Base-by-base conservation (phyloP, 2,797 vertebrate genomes). In the Premnoplex brunnescens region DNA sequence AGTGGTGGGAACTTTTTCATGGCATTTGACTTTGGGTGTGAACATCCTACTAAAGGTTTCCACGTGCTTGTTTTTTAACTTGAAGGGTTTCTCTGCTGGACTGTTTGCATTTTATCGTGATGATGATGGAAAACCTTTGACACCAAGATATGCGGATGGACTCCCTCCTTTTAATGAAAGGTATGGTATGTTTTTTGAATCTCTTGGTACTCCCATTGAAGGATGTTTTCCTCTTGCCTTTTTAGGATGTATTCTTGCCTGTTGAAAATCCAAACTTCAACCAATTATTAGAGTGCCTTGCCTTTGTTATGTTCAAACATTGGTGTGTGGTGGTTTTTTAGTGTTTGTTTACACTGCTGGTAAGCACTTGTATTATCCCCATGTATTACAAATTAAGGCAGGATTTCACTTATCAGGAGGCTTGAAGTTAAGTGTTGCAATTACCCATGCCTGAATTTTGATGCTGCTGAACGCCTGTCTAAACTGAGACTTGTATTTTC, bases 51-150 rank as follows among this genome's bases (percentile, higher is more conserved):
- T 22, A 30, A 64, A 63, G 62, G 11, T 72, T 80, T 85, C 69
- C 2, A 0, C 68, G 34, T 71, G 10, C 27, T 91, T 71, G 43
- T 14, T 93, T 95, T 92, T 56, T 90, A 59, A 37, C 59, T 96
- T 96, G 69, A 85, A 99, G 99, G 99, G 99, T 12, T 99, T 99
- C 95, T 99, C 99, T 22, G 99, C 99, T 8, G 99, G 99, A 19
- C 98, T 99, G 5, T 99, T 99, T 96, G 99, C 99, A 10, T 99
- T 99, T 97, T 99, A 99, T 97, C 99, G 98, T 41, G 98, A 99
- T 80, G 98, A 99, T 63, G 98, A 99, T 55, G 99, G 99, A 60
- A 99, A 98, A 88, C 99, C 99, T 87, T 97, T 99, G 95, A 99
- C 99, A 10, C 97, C 98, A 74, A 98, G 99, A 96, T 98, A 98